These are phyloP conservation scores for Scleropages formosus DNA, from an alignment of 2,797 vertebrate species.

Conservation along the genomic window DNA sequence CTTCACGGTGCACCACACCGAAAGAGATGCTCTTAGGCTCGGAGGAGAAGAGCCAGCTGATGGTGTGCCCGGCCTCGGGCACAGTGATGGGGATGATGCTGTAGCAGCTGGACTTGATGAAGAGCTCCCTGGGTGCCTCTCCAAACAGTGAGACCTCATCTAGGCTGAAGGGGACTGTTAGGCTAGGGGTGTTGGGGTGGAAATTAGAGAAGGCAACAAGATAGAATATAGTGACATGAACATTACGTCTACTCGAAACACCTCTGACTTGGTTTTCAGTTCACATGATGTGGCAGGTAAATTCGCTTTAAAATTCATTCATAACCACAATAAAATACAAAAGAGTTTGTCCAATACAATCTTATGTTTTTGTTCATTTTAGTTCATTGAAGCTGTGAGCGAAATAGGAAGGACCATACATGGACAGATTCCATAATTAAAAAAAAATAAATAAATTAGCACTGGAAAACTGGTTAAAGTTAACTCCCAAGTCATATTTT, in stretches of 20 bases:
- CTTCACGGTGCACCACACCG: constrained; percentile 84
- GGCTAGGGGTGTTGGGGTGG: constrained; percentile 55
- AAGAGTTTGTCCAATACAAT: too few species aligned
- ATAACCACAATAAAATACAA: too few species aligned
- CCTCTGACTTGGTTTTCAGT: constrained; percentile 2
- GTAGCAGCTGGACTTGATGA: constrained; percentile 89
- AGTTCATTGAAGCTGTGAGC: too few species aligned
- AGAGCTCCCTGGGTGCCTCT: constrained; percentile 79
- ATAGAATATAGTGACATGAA: too few species aligned
- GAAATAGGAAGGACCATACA: too few species aligned
- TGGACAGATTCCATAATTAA: too few species aligned
- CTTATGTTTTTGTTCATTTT: too few species aligned
- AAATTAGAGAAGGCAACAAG: not conserved
- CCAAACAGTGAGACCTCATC: constrained; percentile 81
- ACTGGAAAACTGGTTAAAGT: too few species aligned
- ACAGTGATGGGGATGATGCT: constrained; percentile 80
- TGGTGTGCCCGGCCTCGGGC: constrained; percentile 70
- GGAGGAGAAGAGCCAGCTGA: constrained; percentile 91
- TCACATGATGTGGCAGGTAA: not conserved
- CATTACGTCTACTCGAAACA: not conserved
- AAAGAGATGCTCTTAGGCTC: constrained; percentile 93
- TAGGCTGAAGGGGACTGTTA: constrained; percentile 71
- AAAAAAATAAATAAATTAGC: too few species aligned
- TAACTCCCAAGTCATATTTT: too few species aligned
- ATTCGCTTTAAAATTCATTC: too few species aligned